phyloP scores from a whole-genome alignment of 2,113 vertebrate genomes.

The Athene noctua region DNA sequence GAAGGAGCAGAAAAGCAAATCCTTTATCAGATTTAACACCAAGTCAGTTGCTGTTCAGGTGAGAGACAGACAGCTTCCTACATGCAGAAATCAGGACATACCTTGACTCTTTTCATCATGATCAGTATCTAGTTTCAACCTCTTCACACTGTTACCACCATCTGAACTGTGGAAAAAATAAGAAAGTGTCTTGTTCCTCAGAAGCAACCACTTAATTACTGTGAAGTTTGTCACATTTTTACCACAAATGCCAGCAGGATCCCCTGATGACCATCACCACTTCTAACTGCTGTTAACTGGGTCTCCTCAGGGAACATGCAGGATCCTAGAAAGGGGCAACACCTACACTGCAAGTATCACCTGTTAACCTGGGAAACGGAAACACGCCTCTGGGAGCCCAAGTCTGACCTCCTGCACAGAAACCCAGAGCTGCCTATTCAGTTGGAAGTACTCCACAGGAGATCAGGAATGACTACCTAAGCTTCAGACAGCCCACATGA shows the following conservation, averaged over 20 bases:
- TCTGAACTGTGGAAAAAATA: slow-evolving; percentile 81
- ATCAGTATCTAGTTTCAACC: slow-evolving; percentile 85
- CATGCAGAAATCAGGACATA: slow-evolving; percentile 1
- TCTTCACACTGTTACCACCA: slow-evolving; percentile 88
- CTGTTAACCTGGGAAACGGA: neutral
- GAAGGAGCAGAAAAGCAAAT: neutral
- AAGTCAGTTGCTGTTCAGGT: neutral
- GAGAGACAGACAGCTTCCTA: neutral
- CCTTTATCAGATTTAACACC: neutral
- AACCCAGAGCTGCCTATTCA: neutral
- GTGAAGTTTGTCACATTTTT: neutral
- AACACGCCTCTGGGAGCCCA: neutral
- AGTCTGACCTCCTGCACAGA: neutral
- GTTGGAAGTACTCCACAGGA: neutral
- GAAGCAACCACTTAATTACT: neutral
- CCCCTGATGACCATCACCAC: neutral
- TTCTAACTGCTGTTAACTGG: neutral
- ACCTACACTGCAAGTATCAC: neutral
- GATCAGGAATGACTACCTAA: neutral
- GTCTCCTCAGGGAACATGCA: neutral
- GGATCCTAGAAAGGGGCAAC: neutral
- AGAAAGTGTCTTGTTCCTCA: slow-evolving; percentile 1
- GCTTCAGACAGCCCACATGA: neutral
- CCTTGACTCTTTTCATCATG: slow-evolving; percentile 75
- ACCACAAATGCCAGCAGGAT: neutral